Base-by-base conservation (phyloP, 2,888 invertebrate genomes). In the Antheraea assamensis region DNA sequence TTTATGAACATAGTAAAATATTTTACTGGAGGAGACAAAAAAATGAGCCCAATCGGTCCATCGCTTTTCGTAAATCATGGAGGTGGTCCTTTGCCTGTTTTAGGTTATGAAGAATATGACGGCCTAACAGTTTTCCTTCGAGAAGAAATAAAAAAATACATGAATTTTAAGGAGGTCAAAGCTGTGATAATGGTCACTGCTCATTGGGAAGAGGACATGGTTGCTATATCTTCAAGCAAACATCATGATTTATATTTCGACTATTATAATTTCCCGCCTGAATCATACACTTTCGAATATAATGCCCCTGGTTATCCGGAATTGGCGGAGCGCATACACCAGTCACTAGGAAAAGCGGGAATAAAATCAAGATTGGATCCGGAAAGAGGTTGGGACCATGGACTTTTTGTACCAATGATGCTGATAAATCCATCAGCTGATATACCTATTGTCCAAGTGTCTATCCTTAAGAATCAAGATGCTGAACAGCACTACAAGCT, bases 381-480 rank as follows among this genome's bases (percentile, higher is more conserved):
- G 0, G 84, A 90, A 80, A 84, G 94, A 85, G 94, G 94, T 79
- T 94, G 94, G 94, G 94, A 94, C 79, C 94, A 94, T 80, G 94
- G 94, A 79, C 94, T 94, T 21, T 94, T 94, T 75, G 94, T 94
- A 31, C 94, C 94, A 0, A 94, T 94, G 94, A 90, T 94, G 87
- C 79, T 94, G 0, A 93, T 94, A 2, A 92, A 92, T 70, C 93
- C 94, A 8, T 77, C 85, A 10, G 94, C 94, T 0, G 86, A 92
- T 78, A 86, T 94, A 71, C 94, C 94, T 2, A 94, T 94, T 73
- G 81, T 94, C 17, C 94, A 94, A 76, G 74, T 94, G 0, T 94
- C 94, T 8, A 93, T 94, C 0, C 74, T 94, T 0, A 80, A 80
- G 0, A 92, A 83, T 73, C 94, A 94, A 77, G 89, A 92, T 74